A percentile compares a stretch with the other conserved stretches of the same genome.
These are phyloP conservation scores for Recurvirostra avosetta DNA, from an alignment of 2,113 vertebrate species.

Conservation along the genomic window DNA sequence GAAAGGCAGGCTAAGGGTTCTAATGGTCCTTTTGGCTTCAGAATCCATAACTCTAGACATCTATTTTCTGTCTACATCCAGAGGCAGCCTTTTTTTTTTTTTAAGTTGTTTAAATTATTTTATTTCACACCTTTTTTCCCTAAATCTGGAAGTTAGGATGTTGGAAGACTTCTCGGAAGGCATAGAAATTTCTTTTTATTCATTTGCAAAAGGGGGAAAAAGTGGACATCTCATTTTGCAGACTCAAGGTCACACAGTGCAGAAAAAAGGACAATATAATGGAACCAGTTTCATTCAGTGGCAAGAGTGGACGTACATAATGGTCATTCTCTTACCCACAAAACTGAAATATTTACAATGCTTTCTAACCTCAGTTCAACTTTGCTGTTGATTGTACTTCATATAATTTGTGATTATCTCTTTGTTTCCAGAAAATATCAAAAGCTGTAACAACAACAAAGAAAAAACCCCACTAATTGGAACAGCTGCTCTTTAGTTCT, in stretches of 20 bases:
- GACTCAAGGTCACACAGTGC: neutral
- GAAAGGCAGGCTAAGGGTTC: neutral
- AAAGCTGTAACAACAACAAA: neutral
- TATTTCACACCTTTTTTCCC: neutral
- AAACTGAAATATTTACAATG: neutral
- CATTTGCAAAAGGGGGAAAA: neutral
- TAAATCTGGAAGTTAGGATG: neutral
- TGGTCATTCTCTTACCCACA: neutral
- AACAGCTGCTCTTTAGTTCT: neutral
- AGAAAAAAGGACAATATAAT: neutral
- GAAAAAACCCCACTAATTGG: neutral
- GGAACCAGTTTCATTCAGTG: neutral
- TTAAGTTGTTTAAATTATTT: neutral
- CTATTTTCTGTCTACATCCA: neutral
- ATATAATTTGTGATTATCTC: neutral
- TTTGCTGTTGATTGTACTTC: neutral
- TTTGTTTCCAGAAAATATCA: neutral
- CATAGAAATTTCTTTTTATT: neutral
- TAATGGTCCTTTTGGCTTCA: neutral
- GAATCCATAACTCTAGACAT: neutral
- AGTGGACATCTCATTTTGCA: neutral
- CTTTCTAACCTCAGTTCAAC: neutral
- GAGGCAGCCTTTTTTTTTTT: neutral
- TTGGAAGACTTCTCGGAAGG: neutral
- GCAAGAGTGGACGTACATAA: neutral